Evolutionary conservation across 2,797 vertebrate genomes (phyloP), one percentile per base, ranked within the genome.

Genomic region (Pseudomugil gertrudae): DNA sequence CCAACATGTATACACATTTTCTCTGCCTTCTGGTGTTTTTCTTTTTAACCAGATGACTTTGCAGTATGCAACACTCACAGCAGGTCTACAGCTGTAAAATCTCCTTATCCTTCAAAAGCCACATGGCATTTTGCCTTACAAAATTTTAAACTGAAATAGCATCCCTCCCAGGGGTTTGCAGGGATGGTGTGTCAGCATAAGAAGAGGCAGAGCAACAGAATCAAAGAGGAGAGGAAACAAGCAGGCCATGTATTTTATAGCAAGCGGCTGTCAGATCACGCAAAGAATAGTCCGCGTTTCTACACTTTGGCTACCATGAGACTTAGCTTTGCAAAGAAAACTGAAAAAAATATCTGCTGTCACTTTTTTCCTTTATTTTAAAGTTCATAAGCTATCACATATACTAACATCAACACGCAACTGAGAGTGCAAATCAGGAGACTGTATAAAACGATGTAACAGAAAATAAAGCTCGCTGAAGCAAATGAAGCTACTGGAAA

Each of bases 231-330:
- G 59, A 73, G 66, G 38, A 29, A 29, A 29, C 5, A 81, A 32
- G 32, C 1, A 74, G 56, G 38, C 50, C 55, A 66, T n/a, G 69
- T 74, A 73, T 66, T 70, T 59, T 63, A 76, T 29, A 64, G 57
- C 72, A 87, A 78, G 84, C 75, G 72, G 69, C 73, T 78, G 81
- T 77, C 79, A 66, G 74, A 68, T 81, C 74, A 68, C 66, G 64
- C 74, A 72, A 79, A 72, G 63, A 78, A 63, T 47, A 69, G 50
- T 66, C 45, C 67, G 47, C 51, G 55, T 59, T 74, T 78, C 61
- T 9, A 4, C 47, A 65, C 58, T 58, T 79, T 50, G 38, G 56
- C 66, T 78, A 62, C 72, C 61, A 54, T 63, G 68, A 85, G 73
- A 80, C 70, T 78, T 53, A 40, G 58, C 36, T 57, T 67, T 71